Evolutionary conservation across 1,140 invertebrate species (phyloP).

Genomic region (Heliconius eleuchia): DNA sequence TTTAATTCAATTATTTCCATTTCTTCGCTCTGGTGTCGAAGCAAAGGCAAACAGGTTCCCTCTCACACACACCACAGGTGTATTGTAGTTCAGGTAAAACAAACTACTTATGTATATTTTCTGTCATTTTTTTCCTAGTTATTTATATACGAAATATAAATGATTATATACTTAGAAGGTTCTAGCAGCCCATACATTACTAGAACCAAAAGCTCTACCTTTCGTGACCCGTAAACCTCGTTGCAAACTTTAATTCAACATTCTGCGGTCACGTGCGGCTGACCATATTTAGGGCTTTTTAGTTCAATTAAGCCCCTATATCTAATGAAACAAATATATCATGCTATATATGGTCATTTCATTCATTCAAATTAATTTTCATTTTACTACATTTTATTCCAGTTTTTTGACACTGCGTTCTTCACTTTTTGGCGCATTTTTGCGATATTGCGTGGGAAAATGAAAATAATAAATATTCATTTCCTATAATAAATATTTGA

Average conservation of each 20-base stretch:
- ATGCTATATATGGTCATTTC: neutral
- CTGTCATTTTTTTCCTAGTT: too few relatives aligned
- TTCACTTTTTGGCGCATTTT: too few relatives aligned
- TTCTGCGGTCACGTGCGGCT: slow-evolving; percentile 19
- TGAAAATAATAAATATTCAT: too few relatives aligned
- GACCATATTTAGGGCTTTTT: slow-evolving; percentile 14
- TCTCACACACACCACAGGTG: too few relatives aligned
- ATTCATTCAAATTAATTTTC: neutral
- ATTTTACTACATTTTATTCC: neutral
- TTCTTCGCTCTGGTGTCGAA: too few relatives aligned
- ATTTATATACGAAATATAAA: neutral
- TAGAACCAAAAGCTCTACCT: neutral
- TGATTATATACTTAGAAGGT: neutral
- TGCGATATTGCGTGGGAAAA: too few relatives aligned
- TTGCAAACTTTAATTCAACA: slow-evolving; percentile 23
- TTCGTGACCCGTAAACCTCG: slow-evolving; percentile 8
- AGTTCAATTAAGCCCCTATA: slow-evolving; percentile 14
- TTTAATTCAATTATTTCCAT: too few relatives aligned
- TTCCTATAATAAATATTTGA: too few relatives aligned
- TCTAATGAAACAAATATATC: slow-evolving; percentile 7
- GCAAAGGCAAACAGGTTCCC: too few relatives aligned
- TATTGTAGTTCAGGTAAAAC: too few relatives aligned
- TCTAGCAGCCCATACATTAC: neutral
- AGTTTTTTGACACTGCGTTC: too few relatives aligned
- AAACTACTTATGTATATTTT: too few relatives aligned